These are phyloP conservation scores for Pantelozetes paolii DNA, from an alignment of 2,888 invertebrate species.

Conservation along the genomic window DNA sequence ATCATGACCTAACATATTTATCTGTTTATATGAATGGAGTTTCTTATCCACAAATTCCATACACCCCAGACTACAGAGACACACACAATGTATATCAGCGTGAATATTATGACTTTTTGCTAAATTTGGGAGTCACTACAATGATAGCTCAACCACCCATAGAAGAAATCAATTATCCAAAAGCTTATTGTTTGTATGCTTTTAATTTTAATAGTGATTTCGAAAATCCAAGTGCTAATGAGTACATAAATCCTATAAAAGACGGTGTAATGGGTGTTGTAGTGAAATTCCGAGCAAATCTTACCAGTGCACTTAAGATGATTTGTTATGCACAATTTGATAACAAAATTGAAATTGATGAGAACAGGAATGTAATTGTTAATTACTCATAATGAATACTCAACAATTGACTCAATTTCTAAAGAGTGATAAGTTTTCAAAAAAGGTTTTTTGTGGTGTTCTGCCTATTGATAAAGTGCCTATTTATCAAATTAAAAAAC, in stretches of 20 bases:
- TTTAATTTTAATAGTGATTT: background rate
- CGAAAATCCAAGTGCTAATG: background rate
- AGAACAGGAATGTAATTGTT: background rate
- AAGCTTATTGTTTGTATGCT: background rate
- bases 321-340: conserved; percentile 2
- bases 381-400: background rate
- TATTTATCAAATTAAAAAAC: background rate
- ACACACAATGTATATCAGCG: background rate
- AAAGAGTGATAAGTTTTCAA: background rate
- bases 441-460: background rate
- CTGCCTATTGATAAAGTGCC: background rate
- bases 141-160: background rate
- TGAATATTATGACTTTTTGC: background rate
- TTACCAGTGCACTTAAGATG: background rate
- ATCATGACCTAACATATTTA: background rate
- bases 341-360: background rate
- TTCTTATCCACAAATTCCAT: background rate
- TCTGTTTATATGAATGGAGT: background rate
- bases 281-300: background rate
- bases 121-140: background rate
- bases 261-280: background rate
- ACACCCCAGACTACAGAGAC: background rate
- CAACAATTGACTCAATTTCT: background rate
- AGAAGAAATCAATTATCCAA: background rate
- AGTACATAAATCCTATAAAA: background rate